phyloP scores from a whole-genome alignment of 2,113 vertebrate species.

The Sceloporus undulatus region DNA sequence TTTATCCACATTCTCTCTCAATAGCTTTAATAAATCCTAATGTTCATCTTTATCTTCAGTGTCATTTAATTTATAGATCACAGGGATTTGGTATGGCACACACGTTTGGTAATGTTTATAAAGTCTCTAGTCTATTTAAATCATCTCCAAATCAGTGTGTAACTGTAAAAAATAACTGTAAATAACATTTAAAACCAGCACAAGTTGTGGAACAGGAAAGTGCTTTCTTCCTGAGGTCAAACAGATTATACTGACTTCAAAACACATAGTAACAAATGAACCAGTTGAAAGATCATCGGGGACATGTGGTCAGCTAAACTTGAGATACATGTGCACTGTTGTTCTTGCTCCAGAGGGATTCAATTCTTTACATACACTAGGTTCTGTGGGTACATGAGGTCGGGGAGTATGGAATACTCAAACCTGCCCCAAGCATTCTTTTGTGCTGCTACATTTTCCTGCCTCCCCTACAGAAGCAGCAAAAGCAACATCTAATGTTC shows the following conservation, averaged over 20 bases:
- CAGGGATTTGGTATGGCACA: no score
- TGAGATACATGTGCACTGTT: neutral
- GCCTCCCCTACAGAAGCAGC: neutral
- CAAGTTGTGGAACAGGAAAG: no score
- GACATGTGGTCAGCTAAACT: neutral
- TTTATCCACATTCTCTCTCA: no score
- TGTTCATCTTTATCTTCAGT: no score
- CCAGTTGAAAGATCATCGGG: neutral
- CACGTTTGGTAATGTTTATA: no score
- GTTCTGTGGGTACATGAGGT: neutral
- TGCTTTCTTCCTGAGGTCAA: rapidly evolving
- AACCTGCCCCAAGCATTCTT: neutral
- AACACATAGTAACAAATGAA: neutral
- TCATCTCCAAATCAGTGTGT: no score
- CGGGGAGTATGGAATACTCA: neutral
- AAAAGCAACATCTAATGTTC: neutral
- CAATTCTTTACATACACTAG: neutral
- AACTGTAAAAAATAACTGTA: no score
- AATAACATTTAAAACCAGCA: no score
- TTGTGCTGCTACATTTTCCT: neutral
- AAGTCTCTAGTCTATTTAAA: no score
- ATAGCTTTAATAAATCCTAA: no score
- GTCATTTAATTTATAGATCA: no score
- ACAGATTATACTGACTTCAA: neutral
- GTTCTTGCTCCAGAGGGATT: neutral